These are phyloP conservation scores for Brachyhypopomus occidentalis DNA, from an alignment of 2,113 vertebrate species.

Conservation along the genomic window DNA sequence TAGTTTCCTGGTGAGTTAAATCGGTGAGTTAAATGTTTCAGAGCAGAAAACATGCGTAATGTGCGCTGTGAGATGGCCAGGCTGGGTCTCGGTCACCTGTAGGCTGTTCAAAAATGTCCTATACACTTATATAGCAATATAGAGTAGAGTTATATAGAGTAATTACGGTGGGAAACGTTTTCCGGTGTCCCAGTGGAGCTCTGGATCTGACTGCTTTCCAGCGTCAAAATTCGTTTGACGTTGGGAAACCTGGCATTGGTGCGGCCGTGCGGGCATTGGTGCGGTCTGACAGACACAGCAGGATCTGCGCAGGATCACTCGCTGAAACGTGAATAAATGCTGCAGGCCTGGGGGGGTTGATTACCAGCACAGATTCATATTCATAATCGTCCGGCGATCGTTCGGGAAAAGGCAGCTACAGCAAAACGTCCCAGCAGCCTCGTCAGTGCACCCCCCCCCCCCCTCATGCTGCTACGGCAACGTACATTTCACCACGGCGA, in stretches of 20 bases:
- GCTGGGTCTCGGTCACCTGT: neutral
- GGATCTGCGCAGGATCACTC: slow-evolving; percentile 63
- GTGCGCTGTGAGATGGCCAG: too few species aligned
- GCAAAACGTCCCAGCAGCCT: slow-evolving; percentile 68
- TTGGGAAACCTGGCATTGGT: slow-evolving; percentile 43
- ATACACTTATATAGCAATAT: neutral
- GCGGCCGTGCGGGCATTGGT: slow-evolving; percentile 39
- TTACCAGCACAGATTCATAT: slow-evolving; percentile 70
- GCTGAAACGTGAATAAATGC: slow-evolving; percentile 70
- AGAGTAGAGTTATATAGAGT: neutral
- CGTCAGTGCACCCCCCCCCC: slow-evolving; percentile 65
- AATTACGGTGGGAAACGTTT: neutral
- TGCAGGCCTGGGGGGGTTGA: slow-evolving; percentile 53
- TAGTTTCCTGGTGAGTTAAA: too few species aligned
- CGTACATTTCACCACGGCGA: neutral
- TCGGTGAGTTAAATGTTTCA: too few species aligned
- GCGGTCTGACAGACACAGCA: slow-evolving; percentile 61
- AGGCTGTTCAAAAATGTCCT: neutral
- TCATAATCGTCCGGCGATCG: slow-evolving; percentile 62
- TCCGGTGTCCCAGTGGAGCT: neutral
- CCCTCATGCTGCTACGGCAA: neutral
- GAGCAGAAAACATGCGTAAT: too few species aligned
- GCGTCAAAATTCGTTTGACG: slow-evolving; percentile 31
- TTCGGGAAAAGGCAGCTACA: slow-evolving; percentile 61
- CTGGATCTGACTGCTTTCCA: neutral